A percentile compares a stretch with the other conserved stretches of the same genome.
phyloP scores from a whole-genome alignment of 1,140 invertebrate genomes.

The Pseudobourletiella spinata region DNA sequence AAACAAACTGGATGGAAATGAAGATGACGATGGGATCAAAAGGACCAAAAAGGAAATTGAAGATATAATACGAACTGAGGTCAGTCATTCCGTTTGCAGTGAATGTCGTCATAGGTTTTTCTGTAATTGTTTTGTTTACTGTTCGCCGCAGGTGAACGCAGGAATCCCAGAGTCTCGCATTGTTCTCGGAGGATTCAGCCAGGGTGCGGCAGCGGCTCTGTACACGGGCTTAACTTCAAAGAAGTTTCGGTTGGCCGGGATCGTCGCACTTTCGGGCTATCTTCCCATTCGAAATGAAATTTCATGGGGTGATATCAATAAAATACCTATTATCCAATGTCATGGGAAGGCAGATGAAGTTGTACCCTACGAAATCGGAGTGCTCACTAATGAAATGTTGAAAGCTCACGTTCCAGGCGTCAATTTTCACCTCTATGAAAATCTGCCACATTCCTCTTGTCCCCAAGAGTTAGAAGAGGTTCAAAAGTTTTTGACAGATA shows the following conservation, averaged over 20 bases:
- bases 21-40: conserved; percentile 82
- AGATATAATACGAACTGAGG: conserved; percentile 73
- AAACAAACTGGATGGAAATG: conserved; percentile 62
- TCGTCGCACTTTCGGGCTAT: conserved; percentile 89
- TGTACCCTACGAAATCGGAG: conserved; percentile 82
- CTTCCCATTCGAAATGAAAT: conserved; percentile 51
- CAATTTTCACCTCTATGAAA: not conserved
- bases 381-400: conserved; percentile 49
- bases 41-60: conserved; percentile 68
- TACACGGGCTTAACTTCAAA: conserved; percentile 74
- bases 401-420: not conserved
- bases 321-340: conserved; percentile 70
- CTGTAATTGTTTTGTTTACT: not conserved
- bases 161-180: conserved; percentile 74
- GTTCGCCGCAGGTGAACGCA: conserved; percentile 43
- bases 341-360: conserved; percentile 92
- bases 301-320: conserved; percentile 22
- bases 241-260: conserved; percentile 70
- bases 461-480: not conserved
- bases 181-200: conserved; percentile 71
- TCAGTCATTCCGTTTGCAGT: too few relatives aligned
- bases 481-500: not conserved
- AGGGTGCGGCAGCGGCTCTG: conserved; percentile 85
- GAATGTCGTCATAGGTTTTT: too few relatives aligned
- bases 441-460: not conserved